Conservation (phyloP, 1,140 invertebrate genomes). For the Dufourea novaeangliae region DNA sequence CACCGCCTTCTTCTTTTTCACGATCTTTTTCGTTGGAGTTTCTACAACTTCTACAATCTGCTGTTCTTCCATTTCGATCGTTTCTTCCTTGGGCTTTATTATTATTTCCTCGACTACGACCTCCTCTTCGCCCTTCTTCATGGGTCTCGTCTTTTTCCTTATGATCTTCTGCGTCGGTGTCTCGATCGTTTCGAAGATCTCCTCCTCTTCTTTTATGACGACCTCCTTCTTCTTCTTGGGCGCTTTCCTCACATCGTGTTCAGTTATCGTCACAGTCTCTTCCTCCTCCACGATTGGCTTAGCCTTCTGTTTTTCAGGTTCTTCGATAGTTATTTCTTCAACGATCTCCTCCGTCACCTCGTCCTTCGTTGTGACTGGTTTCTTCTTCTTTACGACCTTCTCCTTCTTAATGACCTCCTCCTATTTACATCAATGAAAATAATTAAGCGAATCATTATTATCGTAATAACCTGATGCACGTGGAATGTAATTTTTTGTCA, state of each 20-base stretch:
- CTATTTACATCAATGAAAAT: slow-evolving; percentile 3
- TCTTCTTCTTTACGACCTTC: slow-evolving; percentile 62
- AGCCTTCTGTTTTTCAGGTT: slow-evolving; percentile 64
- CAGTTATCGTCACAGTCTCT: slow-evolving; percentile 63
- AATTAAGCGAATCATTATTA: slow-evolving; percentile 32
- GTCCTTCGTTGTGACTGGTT: slow-evolving; percentile 57
- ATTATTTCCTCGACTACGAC: slow-evolving; percentile 55
- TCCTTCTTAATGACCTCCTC: slow-evolving; percentile 59
- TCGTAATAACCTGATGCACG: too few relatives aligned
- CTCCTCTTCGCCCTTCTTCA: slow-evolving; percentile 59
- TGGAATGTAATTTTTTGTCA: background rate
- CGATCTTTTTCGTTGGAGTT: slow-evolving; percentile 57
- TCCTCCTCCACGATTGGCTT: slow-evolving; percentile 64
- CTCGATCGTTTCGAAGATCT: slow-evolving; percentile 70
- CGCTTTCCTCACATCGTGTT: slow-evolving; percentile 68
- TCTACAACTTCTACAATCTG: slow-evolving; percentile 60
- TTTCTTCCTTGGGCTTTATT: slow-evolving; percentile 43
- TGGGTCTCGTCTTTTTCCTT: slow-evolving; percentile 68
- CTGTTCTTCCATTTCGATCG: slow-evolving; percentile 47
- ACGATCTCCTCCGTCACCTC: slow-evolving; percentile 60
- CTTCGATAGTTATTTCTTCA: slow-evolving; percentile 45
- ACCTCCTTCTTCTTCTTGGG: slow-evolving; percentile 58
- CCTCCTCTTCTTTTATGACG: slow-evolving; percentile 64
- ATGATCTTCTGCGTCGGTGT: slow-evolving; percentile 66
- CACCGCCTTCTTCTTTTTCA: slow-evolving; percentile 63